A percentile compares a stretch with the other conserved stretches of the same genome.
phyloP scores from a whole-genome alignment of 2,113 vertebrate species.

The Dascyllus trimaculatus region DNA sequence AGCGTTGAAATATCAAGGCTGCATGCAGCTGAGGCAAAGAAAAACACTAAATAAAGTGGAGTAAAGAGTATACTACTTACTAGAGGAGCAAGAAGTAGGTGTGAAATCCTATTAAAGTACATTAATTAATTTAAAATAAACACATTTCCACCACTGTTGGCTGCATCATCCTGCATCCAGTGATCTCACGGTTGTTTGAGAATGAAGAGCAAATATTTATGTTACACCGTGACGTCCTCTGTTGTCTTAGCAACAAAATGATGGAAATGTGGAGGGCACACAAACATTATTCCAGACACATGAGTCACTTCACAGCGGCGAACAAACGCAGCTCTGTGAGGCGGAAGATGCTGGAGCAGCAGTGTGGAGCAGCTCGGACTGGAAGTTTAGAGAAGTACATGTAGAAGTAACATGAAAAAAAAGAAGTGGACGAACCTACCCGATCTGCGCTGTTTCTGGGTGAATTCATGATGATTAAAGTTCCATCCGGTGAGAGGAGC shows the following conservation, averaged over 20 bases:
- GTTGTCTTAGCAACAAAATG: constrained; percentile 69
- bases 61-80: too few species aligned
- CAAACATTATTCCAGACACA: constrained; percentile 22
- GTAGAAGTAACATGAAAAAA: not conserved
- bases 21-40: too few species aligned
- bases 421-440: constrained; percentile 30
- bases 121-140: too few species aligned
- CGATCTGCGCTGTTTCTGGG: not conserved
- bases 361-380: not conserved
- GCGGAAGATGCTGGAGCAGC: too few species aligned
- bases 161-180: too few species aligned
- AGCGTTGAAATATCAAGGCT: too few species aligned
- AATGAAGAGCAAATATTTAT: too few species aligned
- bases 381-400: not conserved
- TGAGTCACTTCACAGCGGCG: constrained; percentile 29
- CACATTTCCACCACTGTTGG: too few species aligned
- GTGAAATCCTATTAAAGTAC: too few species aligned
- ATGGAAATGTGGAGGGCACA: constrained; percentile 21
- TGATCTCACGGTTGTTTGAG: too few species aligned
- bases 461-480: not conserved
- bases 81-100: too few species aligned
- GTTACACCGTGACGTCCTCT: not conserved
- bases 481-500: not conserved
- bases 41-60: too few species aligned
- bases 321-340: not conserved